Evolutionary conservation across 2,797 vertebrate species (phyloP).

Genomic region (Anas bahamensis): DNA sequence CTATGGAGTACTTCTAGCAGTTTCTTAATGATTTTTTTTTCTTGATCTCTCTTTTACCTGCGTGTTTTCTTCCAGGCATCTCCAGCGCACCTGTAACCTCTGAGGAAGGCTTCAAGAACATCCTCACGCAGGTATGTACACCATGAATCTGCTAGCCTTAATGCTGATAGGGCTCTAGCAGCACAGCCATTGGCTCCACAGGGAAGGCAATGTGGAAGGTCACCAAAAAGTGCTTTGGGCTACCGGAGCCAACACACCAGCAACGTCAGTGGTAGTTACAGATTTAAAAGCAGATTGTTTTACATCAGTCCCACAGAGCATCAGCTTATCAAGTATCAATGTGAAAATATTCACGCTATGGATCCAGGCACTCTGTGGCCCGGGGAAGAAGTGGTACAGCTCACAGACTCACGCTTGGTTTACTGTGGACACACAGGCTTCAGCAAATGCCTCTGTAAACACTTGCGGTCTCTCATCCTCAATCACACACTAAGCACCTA

Average conservation of each 20-base stretch:
- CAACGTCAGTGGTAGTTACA: not conserved
- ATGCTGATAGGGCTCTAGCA: not conserved
- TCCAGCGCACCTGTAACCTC: not conserved
- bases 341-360: fast-evolving
- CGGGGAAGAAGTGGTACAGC: not conserved
- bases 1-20: not conserved
- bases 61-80: not conserved
- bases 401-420: not conserved
- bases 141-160: not conserved
- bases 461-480: not conserved
- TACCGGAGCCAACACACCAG: not conserved
- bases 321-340: not conserved
- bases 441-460: not conserved
- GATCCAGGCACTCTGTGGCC: not conserved
- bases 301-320: not conserved
- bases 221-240: not conserved
- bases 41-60: not conserved
- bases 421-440: not conserved
- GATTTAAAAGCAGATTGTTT: not conserved
- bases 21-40: not conserved
- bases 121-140: not conserved
- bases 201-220: not conserved
- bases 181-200: not conserved
- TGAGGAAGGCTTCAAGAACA: not conserved
- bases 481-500: not conserved